Evolutionary conservation across 2,888 invertebrate species (phyloP).

Genomic region (Drosophila suboccidentalis): DNA sequence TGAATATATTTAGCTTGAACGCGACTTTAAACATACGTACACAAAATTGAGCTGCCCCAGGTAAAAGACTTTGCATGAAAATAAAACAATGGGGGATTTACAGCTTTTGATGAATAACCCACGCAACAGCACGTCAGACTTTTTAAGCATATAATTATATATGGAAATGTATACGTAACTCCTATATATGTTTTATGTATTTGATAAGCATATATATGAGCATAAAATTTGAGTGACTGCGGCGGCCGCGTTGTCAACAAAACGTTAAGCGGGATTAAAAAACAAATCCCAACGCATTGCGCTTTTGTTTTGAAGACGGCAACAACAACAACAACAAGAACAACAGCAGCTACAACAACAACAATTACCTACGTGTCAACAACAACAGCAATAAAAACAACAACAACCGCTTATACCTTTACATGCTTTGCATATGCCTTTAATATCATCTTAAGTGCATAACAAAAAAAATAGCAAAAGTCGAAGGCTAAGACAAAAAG

Average conservation of each 20-base stretch:
- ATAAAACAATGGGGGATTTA: slow-evolving; percentile 22
- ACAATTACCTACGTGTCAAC: slow-evolving; percentile 52
- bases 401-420: slow-evolving; percentile 52
- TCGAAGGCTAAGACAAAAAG: slow-evolving; percentile 52
- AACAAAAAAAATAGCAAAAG: slow-evolving; percentile 80
- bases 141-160: neutral
- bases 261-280: slow-evolving; percentile 76
- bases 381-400: slow-evolving; percentile 16
- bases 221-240: slow-evolving; percentile 9
- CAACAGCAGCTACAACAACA: slow-evolving; percentile 6
- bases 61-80: neutral
- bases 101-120: slow-evolving; percentile 31
- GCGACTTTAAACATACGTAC: neutral
- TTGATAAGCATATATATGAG: slow-evolving; percentile 10
- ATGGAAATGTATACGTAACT: neutral
- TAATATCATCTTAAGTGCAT: slow-evolving; percentile 74
- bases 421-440: slow-evolving; percentile 74
- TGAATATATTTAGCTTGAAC: neutral
- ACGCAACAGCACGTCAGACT: slow-evolving; percentile 1
- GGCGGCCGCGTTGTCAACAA: slow-evolving; percentile 69
- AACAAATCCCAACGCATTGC: slow-evolving; percentile 40
- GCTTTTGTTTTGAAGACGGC: slow-evolving; percentile 53
- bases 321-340: slow-evolving; percentile 3
- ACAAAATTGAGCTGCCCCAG: slow-evolving; percentile 7
- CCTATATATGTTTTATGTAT: slow-evolving; percentile 5